Percentiles rank a stretch among this genome's conserved stretches.
Evolutionary conservation across 2,113 vertebrate genomes (phyloP).

Genomic region (Bubo scandiacus): DNA sequence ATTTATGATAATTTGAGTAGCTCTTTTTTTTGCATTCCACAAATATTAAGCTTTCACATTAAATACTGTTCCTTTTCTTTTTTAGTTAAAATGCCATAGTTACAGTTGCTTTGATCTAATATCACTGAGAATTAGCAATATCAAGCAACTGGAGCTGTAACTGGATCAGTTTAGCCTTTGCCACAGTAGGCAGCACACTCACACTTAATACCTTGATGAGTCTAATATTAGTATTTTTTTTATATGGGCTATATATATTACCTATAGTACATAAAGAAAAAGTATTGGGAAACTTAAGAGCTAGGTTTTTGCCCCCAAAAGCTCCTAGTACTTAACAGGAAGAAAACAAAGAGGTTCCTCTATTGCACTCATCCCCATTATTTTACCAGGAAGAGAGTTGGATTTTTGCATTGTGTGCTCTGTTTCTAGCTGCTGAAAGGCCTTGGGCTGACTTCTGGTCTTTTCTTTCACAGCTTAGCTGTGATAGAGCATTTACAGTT

Average conservation of each 20-base stretch:
- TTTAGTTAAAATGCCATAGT: not conserved
- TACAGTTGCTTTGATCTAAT: not conserved
- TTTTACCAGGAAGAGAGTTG: not conserved
- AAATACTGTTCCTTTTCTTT: not conserved
- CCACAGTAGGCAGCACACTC: not conserved
- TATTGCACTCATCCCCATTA: not conserved
- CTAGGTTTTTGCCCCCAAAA: not conserved
- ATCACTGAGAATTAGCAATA: not conserved
- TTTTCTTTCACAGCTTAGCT: not conserved
- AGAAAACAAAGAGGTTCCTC: not conserved
- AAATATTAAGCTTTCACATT: slow-evolving; percentile 6
- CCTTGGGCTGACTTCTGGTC: not conserved
- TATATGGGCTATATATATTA: not conserved
- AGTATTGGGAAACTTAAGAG: not conserved
- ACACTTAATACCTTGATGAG: not conserved
- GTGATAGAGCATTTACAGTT: not conserved
- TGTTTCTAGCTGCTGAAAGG: not conserved
- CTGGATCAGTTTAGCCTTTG: not conserved
- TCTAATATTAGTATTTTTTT: not conserved
- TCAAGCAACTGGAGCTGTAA: not conserved
- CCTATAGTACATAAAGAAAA: not conserved
- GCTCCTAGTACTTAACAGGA: not conserved
- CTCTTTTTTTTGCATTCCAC: not conserved
- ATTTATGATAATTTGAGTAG: not conserved
- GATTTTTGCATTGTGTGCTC: not conserved